Base-by-base conservation (phyloP, 2,888 invertebrate genomes). In the Campoplex nolae region DNA sequence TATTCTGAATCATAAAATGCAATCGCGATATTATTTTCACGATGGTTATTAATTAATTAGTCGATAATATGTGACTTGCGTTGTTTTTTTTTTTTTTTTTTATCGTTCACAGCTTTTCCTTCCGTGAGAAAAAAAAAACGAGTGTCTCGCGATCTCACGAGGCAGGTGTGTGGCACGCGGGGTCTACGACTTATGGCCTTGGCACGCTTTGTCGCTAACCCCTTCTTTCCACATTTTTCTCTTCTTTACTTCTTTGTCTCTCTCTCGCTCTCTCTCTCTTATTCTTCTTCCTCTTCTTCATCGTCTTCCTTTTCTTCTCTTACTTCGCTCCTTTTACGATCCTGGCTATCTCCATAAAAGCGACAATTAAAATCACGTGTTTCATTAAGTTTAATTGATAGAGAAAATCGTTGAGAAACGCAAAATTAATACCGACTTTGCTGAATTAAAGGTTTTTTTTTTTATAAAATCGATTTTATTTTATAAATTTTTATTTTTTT, bases 161-260 rank as follows among this genome's bases (percentile, higher is more conserved):
- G 45, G 38, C 76, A 76, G 83, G 83, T 78, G 85, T 68, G 58
- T 11, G 79, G 84, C 65, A 54, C 70, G 35, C 62, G 77, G 76
- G 88, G 88, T 86, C 80, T 77, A 84, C 86, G 84, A 88, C 83
- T 88, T 83, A 84, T 90, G 88, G 88, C 91, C 91, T 92, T 92
- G 91, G 90, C 91, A 90, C 91, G 90, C 89, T 92, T 91, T 89
- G 88, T 88, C 89, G 88, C 89, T 90, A 87, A 85, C 70, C 84
- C 80, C 71, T 56, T 77, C 70, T 38, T 78, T 23, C 65, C n/a
- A 35, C 67, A 13, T 76, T n/a, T 67, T n/a, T 38, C n/a, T 67
- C 85, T 75, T 11, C 18, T 38, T 35, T 38, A 35, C 32, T 54
- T 62, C 70, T 54, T 38, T 35, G 28, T 71, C 42, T 56, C 45